Conservation (phyloP, 1,140 invertebrate species). For the Drosophila arizonae region DNA sequence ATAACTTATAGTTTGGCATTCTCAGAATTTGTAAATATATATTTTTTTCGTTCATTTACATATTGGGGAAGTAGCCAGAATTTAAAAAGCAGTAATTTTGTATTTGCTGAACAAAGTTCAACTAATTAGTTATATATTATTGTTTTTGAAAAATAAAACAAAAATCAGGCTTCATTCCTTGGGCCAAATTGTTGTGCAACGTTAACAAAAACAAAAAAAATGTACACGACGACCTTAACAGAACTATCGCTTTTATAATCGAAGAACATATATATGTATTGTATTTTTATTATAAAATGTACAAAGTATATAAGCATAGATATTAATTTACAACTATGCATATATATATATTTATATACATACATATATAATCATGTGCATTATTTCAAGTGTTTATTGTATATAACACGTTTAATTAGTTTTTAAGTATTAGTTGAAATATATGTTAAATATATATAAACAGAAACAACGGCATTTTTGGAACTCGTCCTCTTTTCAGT, state of each 20-base stretch:
- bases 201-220: slow-evolving; percentile 4
- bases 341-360: slow-evolving; percentile 3
- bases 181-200: slow-evolving; percentile 23
- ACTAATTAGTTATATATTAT: slow-evolving; percentile 11
- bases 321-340: slow-evolving; percentile 9
- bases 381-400: slow-evolving; percentile 31
- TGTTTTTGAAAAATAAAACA: neutral
- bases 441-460: slow-evolving; percentile 23
- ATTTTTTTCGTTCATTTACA: neutral
- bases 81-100: neutral
- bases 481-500: neutral
- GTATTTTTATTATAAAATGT: slow-evolving; percentile 27
- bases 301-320: slow-evolving; percentile 12
- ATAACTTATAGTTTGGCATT: neutral
- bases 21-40: neutral
- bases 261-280: too few relatives aligned
- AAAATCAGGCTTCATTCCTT: slow-evolving; percentile 30
- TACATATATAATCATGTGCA: slow-evolving; percentile 30
- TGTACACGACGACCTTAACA: slow-evolving; percentile 21
- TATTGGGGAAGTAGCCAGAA: neutral
- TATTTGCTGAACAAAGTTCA: neutral
- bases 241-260: slow-evolving; percentile 31
- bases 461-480: neutral
- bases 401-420: slow-evolving; percentile 32
- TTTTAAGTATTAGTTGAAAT: slow-evolving; percentile 54